These are phyloP conservation scores for Oreochromis mossambicus DNA, from an alignment of 2,797 vertebrate genomes.

Conservation along the genomic window DNA sequence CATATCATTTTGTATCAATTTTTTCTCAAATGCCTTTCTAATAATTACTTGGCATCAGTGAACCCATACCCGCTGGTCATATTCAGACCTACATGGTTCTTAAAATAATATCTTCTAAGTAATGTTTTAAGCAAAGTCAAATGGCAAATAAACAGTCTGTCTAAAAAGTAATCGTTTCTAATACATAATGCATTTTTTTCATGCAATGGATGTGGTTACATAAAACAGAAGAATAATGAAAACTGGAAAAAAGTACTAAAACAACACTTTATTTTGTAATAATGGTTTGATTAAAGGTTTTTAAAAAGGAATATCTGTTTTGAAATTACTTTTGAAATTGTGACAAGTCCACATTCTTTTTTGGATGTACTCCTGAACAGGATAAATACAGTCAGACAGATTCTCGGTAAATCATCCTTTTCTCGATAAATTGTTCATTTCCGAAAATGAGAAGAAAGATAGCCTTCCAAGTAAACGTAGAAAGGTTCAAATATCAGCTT, in stretches of 20 bases:
- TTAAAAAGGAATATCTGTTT: background rate
- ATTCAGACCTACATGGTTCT: background rate
- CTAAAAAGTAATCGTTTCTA: background rate
- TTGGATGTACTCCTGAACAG: background rate
- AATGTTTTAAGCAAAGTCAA: background rate
- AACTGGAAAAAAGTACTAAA: background rate
- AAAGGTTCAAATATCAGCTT: background rate
- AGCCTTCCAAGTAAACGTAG: background rate
- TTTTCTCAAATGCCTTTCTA: background rate
- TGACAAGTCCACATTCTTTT: background rate
- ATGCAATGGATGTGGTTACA: background rate
- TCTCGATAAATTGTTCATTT: background rate
- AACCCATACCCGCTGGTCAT: background rate
- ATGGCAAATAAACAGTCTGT: background rate
- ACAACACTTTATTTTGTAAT: background rate
- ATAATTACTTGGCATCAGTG: background rate
- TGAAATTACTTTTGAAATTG: background rate
- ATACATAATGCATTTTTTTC: background rate
- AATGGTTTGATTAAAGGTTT: background rate
- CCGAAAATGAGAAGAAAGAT: accelerated
- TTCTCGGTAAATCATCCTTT: background rate
- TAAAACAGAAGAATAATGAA: background rate
- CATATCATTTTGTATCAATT: too few relatives aligned
- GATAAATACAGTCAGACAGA: background rate
- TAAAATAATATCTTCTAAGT: background rate